phyloP scores from a whole-genome alignment of 2,797 vertebrate species.

The Enteromius viviparus region DNA sequence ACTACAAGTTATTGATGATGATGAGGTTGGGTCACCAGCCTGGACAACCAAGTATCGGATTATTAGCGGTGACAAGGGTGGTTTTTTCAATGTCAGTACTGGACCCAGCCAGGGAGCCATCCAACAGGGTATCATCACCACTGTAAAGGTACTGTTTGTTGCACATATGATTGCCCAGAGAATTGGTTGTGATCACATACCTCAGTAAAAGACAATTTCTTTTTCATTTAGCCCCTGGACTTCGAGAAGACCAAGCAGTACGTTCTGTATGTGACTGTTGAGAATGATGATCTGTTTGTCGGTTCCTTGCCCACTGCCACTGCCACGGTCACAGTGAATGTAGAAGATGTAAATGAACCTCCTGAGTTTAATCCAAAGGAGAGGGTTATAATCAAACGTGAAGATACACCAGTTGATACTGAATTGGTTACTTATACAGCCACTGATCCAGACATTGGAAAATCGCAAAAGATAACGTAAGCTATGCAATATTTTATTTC shows the following conservation, averaged over 20 bases:
- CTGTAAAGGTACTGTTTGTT: constrained; percentile 68
- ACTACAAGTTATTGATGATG: constrained; percentile 80
- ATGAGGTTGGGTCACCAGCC: constrained; percentile 73
- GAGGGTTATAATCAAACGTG: constrained; percentile 66
- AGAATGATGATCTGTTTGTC: constrained; percentile 80
- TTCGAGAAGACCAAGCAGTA: constrained; percentile 79
- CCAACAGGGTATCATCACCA: constrained; percentile 77
- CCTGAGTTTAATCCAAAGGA: constrained; percentile 77
- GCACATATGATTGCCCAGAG: background rate
- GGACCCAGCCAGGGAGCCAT: constrained; percentile 57
- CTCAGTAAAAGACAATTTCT: background rate
- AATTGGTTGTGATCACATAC: background rate
- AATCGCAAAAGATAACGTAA: constrained; percentile 84
- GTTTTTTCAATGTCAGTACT: constrained; percentile 69
- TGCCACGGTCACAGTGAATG: constrained; percentile 78
- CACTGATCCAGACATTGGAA: constrained; percentile 83
- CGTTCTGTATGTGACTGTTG: constrained; percentile 78
- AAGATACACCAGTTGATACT: constrained; percentile 64
- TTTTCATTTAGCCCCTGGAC: constrained; percentile 78
- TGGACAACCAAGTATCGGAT: constrained; percentile 69
- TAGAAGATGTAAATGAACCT: constrained; percentile 87
- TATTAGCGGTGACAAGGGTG: constrained; percentile 64
- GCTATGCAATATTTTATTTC: constrained; percentile 9
- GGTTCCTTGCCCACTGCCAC: constrained; percentile 76
- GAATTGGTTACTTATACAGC: constrained; percentile 75